Base-by-base conservation (phyloP, 2,888 invertebrate species). In the Thera britannica region DNA sequence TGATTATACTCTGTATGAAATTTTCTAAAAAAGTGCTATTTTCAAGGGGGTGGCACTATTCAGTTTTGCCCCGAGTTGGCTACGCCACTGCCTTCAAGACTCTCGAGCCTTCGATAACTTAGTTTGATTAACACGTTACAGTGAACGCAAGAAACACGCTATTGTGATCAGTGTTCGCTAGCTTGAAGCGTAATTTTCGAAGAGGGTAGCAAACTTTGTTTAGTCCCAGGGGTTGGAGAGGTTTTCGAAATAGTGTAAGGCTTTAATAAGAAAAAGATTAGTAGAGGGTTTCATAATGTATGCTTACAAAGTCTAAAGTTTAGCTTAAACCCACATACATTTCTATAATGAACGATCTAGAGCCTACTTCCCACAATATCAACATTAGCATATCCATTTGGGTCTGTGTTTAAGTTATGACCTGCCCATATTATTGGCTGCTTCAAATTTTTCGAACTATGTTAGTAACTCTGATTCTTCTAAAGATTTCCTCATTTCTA, bases 51-150 rank as follows among this genome's bases (percentile, higher is more conserved):
- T 41, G 41, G 41, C 6, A 41, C 9, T 46, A 46, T 2, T 9
- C 49, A 52, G 52, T 9, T 9, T 46, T n/a, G 8, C 35, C 11
- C 34, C 23, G 0, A 23, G 12, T 35, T 34, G 36, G 44, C 12
- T 55, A 52, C 59, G 23, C 3, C 46, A 11, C 67, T 68, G 63
- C 46, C 34, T 46, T 7, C 8, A 9, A 52, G 59, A 52, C 12
- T 61, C 61, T 62, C 38, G 35, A 54, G 54, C 79, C 81, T 77
- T 77, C 80, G 82, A 84, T 78, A 80, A 81, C 76, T 77, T 74
- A 77, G 76, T 76, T 77, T 80, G 84, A 85, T 87, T 87, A 86
- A 86, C 85, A 85, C 82, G 81, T 86, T 81, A 78, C 76, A 73
- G 70, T 75, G 76, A 73, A 75, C 69, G 73, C 67, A 73, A 74